Conservation (phyloP, 2,797 vertebrate species). For the Alcedo atthis region DNA sequence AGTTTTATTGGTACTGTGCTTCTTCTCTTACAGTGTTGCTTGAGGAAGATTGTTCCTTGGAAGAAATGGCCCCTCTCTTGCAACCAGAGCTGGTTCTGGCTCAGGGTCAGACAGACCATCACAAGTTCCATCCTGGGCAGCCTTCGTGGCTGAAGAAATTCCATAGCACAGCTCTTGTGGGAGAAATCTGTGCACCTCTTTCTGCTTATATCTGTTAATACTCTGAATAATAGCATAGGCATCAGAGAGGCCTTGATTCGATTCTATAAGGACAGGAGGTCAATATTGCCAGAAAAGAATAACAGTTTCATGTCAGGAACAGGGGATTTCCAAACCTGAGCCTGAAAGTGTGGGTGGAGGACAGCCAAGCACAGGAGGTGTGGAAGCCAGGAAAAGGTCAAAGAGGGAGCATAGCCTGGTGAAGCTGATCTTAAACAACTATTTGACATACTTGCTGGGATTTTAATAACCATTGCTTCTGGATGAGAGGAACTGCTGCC, state of each 20-base stretch:
- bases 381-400: constrained; percentile 17
- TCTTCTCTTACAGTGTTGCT: background rate
- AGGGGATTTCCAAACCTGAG: constrained; percentile 26
- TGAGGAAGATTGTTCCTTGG: background rate
- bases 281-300: constrained; percentile 20
- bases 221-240: background rate
- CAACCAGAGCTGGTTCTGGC: background rate
- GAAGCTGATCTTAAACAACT: background rate
- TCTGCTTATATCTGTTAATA: background rate
- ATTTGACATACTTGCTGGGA: background rate
- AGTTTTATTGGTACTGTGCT: background rate
- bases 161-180: background rate
- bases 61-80: background rate
- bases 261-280: background rate
- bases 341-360: constrained; percentile 6
- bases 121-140: background rate
- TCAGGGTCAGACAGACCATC: background rate
- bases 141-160: background rate
- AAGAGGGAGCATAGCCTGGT: background rate
- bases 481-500: background rate
- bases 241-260: background rate
- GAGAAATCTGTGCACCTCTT: background rate
- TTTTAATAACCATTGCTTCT: background rate
- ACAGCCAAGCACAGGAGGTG: background rate
- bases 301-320: background rate